These are phyloP conservation scores for Oryzias curvinotus DNA, from an alignment of 2,113 vertebrate genomes.

Conservation along the genomic window DNA sequence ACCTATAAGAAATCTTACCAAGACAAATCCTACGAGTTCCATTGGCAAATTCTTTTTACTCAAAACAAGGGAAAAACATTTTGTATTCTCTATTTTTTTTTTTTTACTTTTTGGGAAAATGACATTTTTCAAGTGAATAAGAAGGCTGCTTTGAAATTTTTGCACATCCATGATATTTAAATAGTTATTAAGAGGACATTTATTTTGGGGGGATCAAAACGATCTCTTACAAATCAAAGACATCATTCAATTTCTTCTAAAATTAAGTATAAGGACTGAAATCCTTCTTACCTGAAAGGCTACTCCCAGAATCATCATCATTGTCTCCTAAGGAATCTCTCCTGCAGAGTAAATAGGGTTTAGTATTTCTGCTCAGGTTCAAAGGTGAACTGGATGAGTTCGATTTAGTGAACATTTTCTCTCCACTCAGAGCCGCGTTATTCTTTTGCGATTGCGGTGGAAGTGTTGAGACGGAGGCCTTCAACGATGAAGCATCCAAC, in stretches of 20 bases:
- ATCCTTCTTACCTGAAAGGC: conserved; percentile 84
- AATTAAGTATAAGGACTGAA: conserved; percentile 5
- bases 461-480: conserved; percentile 73
- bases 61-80: too few relatives aligned
- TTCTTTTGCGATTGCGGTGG: conserved; percentile 77
- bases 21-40: too few relatives aligned
- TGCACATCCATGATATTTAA: too few relatives aligned
- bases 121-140: too few relatives aligned
- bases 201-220: too few relatives aligned
- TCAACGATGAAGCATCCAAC: conserved; percentile 47
- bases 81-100: too few relatives aligned
- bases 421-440: conserved; percentile 57
- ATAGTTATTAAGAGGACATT: too few relatives aligned
- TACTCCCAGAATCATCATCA: conserved; percentile 86
- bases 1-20: too few relatives aligned
- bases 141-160: too few relatives aligned
- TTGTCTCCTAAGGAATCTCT: conserved; percentile 89
- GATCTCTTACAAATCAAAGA: background rate
- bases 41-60: too few relatives aligned
- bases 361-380: conserved; percentile 82
- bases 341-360: conserved; percentile 88
- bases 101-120: too few relatives aligned
- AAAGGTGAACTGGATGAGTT: conserved; percentile 73
- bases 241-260: background rate
- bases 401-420: conserved; percentile 64